Conservation (phyloP, 2,888 invertebrate species). For the Frankliniella fusca region DNA sequence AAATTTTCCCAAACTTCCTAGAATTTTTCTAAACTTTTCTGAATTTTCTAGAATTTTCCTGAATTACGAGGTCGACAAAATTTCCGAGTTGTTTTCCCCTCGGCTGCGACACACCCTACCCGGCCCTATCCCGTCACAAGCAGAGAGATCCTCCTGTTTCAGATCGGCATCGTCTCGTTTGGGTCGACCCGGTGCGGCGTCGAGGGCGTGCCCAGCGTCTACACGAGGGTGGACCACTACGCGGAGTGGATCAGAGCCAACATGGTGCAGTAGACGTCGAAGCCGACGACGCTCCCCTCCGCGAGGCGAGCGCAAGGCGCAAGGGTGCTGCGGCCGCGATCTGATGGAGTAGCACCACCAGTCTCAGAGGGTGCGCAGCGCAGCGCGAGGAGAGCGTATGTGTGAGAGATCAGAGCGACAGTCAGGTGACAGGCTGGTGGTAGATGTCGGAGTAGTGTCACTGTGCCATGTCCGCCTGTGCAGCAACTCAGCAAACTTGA, state of each 20-base stretch:
- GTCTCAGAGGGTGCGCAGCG: too few species aligned
- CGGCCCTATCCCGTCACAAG: not conserved
- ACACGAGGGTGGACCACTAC: constrained; percentile 70
- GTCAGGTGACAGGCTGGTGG: not conserved
- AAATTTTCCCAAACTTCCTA: too few species aligned
- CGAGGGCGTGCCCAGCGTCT: constrained; percentile 69
- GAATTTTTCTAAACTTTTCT: too few species aligned
- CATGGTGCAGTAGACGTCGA: constrained; percentile 32
- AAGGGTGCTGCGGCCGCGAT: not conserved
- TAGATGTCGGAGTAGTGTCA: not conserved
- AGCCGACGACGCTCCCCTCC: not conserved
- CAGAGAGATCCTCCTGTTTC: constrained; percentile 37
- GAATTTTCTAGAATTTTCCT: too few species aligned
- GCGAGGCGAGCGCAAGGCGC: not conserved
- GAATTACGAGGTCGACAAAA: too few species aligned
- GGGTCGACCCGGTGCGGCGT: constrained; percentile 74
- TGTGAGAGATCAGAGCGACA: not conserved
- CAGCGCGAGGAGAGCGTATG: too few species aligned
- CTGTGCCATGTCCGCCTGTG: too few species aligned
- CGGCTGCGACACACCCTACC: not conserved
- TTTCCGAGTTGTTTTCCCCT: too few species aligned
- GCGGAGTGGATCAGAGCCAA: constrained; percentile 72
- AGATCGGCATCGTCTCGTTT: constrained; percentile 76
- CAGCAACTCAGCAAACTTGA: too few species aligned
- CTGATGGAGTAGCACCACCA: not conserved